Conservation (phyloP, 2,888 invertebrate species). For the Conchocele bisecta region DNA sequence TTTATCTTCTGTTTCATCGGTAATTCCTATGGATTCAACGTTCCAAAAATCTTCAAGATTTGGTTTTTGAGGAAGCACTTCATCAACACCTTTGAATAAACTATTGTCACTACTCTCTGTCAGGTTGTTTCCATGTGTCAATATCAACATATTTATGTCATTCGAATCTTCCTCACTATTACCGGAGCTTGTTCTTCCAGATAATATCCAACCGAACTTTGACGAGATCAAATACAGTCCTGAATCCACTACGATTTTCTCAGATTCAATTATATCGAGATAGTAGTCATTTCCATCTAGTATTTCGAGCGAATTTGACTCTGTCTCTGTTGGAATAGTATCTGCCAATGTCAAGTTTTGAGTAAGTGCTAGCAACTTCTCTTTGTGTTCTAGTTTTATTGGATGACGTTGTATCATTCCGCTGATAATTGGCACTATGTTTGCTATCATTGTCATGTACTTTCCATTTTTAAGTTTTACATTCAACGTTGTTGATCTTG, state of each 20-base stretch:
- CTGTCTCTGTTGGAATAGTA: constrained; percentile 7
- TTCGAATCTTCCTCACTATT: not conserved
- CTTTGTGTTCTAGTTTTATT: not conserved
- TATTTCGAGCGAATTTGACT: constrained; percentile 18
- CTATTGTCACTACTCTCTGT: no score
- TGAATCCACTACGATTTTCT: constrained; percentile 23
- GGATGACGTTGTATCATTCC: constrained; percentile 17
- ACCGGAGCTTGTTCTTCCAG: constrained; percentile 19
- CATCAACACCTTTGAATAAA: constrained; percentile 4
- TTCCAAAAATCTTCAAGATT: constrained; percentile 17
- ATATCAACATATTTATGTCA: constrained; percentile 16
- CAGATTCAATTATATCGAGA: constrained; percentile 21
- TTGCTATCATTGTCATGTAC: constrained; percentile 10
- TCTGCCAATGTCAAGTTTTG: constrained; percentile 20
- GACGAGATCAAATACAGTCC: constrained; percentile 26
- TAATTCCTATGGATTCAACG: constrained; percentile 6
- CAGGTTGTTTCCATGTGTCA: constrained; percentile 2
- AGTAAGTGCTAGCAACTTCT: not conserved
- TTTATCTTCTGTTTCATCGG: not conserved
- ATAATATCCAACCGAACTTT: constrained; percentile 30
- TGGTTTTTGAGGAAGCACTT: constrained; percentile 2
- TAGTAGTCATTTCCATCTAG: constrained; percentile 32
- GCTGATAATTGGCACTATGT: constrained; percentile 35
- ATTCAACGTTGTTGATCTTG: constrained; percentile 8
- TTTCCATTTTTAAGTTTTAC: constrained; percentile 22